Conservation (phyloP, 1,140 invertebrate genomes). For the Euura lappo region DNA sequence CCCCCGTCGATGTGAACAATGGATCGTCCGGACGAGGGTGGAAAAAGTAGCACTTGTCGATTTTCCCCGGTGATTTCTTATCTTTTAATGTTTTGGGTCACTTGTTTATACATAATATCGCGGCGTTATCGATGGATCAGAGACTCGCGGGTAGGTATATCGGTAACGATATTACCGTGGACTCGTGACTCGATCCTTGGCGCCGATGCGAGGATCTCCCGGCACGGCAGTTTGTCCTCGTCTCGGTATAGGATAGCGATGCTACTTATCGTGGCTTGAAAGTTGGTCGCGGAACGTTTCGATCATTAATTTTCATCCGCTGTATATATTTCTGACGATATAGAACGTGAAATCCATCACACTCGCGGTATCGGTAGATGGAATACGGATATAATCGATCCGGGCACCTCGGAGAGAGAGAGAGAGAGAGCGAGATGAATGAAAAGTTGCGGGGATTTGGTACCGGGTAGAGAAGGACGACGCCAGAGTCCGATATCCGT, state of each 20-base stretch:
- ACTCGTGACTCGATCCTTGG: neutral
- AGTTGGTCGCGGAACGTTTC: conserved; percentile 25
- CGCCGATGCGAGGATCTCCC: too few species aligned
- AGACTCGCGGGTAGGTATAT: too few species aligned
- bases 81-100: too few species aligned
- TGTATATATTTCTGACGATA: conserved; percentile 22
- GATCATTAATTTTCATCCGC: conserved; percentile 43
- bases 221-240: conserved; percentile 19
- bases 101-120: neutral
- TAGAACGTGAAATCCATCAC: conserved; percentile 34
- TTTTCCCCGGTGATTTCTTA: too few species aligned
- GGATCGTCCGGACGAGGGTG: neutral
- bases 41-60: too few species aligned
- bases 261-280: conserved; percentile 13
- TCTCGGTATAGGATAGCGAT: neutral
- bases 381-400: conserved; percentile 6
- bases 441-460: neutral
- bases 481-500: conserved; percentile 29
- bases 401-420: conserved; percentile 8
- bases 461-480: conserved; percentile 18
- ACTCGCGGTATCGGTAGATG: conserved; percentile 14
- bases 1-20: neutral
- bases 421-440: neutral
- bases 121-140: too few species aligned
- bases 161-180: neutral